Conservation (phyloP, 2,113 vertebrate genomes). For the Anthoscopus minutus region DNA sequence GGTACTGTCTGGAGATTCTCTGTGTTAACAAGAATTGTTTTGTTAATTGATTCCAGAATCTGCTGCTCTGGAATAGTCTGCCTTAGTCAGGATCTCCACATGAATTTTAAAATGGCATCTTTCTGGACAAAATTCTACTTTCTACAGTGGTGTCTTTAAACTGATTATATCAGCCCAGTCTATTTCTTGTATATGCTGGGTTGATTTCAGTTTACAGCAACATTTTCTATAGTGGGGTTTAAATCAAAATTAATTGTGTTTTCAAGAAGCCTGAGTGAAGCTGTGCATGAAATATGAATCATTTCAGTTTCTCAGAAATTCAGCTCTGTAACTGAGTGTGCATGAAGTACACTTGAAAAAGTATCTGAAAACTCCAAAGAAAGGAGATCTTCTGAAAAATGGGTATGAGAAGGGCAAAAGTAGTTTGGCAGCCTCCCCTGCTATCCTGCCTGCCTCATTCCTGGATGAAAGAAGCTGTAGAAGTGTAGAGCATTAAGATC, state of each 20-base stretch:
- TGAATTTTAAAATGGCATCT: not conserved
- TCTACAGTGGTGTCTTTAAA: not conserved
- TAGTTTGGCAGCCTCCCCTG: not conserved
- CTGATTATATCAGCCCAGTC: not conserved
- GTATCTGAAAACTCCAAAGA: not conserved
- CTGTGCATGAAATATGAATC: not conserved
- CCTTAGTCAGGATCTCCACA: not conserved
- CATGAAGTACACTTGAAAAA: not conserved
- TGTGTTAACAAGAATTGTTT: conserved; percentile 29
- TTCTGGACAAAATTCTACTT: not conserved
- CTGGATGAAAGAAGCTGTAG: not conserved
- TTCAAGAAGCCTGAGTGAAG: not conserved
- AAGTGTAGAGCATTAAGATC: conserved; percentile 4
- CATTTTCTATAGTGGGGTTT: not conserved
- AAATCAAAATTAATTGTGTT: conserved; percentile 8
- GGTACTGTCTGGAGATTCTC: conserved; percentile 26
- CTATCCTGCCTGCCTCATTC: not conserved
- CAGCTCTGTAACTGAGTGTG: not conserved
- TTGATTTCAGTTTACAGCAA: not conserved
- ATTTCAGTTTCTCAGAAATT: not conserved
- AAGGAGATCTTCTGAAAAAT: not conserved
- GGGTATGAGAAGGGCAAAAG: not conserved
- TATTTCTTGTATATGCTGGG: not conserved
- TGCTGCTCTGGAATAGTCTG: not conserved
- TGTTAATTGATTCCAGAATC: conserved; percentile 35